Evolutionary conservation across 2,797 vertebrate species (phyloP).

Genomic region (Sebastes elongatus): DNA sequence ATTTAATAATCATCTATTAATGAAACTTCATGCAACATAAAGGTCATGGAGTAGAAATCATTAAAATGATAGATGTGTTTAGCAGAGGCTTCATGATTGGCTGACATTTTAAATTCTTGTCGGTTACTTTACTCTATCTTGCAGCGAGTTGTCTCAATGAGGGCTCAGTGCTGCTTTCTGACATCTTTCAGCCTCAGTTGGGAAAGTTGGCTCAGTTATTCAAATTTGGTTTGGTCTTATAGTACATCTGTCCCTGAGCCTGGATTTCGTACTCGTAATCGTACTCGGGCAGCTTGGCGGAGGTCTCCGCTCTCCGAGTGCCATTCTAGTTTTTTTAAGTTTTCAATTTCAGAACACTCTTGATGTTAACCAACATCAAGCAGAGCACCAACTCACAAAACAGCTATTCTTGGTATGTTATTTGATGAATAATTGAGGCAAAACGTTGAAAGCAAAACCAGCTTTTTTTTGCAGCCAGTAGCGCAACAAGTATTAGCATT

Average conservation of each 20-base stretch:
- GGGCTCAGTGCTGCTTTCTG: background rate
- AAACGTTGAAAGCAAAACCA: too few relatives aligned
- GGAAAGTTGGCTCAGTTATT: too few relatives aligned
- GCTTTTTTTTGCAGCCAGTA: background rate
- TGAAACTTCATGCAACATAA: background rate
- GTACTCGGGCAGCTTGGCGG: too few relatives aligned
- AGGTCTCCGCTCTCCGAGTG: too few relatives aligned
- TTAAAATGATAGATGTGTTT: too few relatives aligned
- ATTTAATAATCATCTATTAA: background rate
- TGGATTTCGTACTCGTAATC: background rate
- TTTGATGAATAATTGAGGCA: background rate
- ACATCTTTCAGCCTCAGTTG: too few relatives aligned
- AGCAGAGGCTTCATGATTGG: background rate
- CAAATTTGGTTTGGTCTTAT: background rate
- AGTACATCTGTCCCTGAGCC: background rate
- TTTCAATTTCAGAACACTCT: background rate
- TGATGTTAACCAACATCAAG: background rate
- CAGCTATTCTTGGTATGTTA: background rate
- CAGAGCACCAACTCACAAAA: background rate
- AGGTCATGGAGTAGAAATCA: background rate
- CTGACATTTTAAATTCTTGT: background rate
- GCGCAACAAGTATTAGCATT: background rate
- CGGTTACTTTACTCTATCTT: background rate
- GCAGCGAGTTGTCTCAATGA: background rate
- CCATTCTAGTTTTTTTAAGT: background rate